Evolutionary conservation across 2,113 vertebrate genomes (phyloP).

Genomic region (Stercorarius parasiticus): DNA sequence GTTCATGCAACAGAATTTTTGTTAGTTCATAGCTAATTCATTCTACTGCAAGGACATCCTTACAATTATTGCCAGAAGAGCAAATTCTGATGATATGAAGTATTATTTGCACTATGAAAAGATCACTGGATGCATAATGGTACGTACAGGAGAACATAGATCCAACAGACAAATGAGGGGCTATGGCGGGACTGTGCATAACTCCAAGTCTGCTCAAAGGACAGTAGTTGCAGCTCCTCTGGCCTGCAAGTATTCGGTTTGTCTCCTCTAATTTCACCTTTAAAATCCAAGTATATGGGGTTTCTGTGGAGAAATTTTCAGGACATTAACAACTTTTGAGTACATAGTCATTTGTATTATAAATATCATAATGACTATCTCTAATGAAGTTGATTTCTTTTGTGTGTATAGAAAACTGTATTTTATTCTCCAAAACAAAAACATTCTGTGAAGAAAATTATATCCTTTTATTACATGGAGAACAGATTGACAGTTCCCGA

Average conservation of each 20-base stretch:
- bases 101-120: neutral
- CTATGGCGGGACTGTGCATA: neutral
- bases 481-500: neutral
- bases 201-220: neutral
- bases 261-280: neutral
- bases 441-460: neutral
- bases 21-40: neutral
- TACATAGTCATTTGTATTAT: neutral
- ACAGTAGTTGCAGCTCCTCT: neutral
- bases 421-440: neutral
- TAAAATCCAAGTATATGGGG: neutral
- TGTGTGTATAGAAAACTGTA: neutral
- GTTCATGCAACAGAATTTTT: neutral
- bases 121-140: neutral
- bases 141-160: neutral
- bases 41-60: neutral
- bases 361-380: neutral
- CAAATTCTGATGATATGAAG: neutral
- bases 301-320: neutral
- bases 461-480: neutral
- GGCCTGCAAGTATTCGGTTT: neutral
- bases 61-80: neutral
- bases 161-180: neutral
- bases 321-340: neutral
- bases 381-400: neutral